phyloP scores from a whole-genome alignment of 23 tunicate species.

The Ascidia mentula region DNA sequence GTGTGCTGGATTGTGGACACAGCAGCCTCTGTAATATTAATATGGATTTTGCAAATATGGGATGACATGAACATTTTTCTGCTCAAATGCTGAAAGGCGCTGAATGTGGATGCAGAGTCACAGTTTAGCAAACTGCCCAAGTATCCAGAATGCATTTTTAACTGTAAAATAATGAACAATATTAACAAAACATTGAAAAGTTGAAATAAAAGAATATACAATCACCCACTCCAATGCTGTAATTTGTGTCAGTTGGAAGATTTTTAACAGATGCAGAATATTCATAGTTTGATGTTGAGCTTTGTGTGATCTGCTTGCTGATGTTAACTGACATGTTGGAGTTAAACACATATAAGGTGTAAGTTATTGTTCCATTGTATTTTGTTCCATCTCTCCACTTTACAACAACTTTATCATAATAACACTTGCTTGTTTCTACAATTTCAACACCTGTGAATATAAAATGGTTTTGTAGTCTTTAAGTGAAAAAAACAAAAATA shows the following conservation, averaged over 20 bases:
- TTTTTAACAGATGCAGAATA: background rate
- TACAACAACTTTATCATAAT: background rate
- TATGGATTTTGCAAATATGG: no score
- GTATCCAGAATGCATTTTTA: background rate
- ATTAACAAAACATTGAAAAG: background rate
- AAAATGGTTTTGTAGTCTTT: background rate
- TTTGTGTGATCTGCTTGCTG: background rate
- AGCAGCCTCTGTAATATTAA: no score
- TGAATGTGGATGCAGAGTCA: no score
- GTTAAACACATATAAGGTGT: background rate
- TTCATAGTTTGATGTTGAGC: background rate
- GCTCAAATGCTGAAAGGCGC: no score
- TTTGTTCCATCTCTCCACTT: background rate
- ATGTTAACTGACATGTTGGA: background rate
- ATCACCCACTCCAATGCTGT: background rate
- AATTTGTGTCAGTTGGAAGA: background rate
- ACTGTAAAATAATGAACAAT: background rate
- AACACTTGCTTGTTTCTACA: background rate
- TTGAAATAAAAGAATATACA: background rate
- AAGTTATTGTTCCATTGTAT: background rate
- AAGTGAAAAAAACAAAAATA: background rate
- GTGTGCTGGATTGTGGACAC: no score
- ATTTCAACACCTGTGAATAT: background rate
- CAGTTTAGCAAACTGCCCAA: background rate
- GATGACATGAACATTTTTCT: no score